A percentile compares a stretch with the other conserved stretches of the same genome.
Evolutionary conservation across 2,888 invertebrate genomes (phyloP).

Genomic region (Leucophenga maculata): DNA sequence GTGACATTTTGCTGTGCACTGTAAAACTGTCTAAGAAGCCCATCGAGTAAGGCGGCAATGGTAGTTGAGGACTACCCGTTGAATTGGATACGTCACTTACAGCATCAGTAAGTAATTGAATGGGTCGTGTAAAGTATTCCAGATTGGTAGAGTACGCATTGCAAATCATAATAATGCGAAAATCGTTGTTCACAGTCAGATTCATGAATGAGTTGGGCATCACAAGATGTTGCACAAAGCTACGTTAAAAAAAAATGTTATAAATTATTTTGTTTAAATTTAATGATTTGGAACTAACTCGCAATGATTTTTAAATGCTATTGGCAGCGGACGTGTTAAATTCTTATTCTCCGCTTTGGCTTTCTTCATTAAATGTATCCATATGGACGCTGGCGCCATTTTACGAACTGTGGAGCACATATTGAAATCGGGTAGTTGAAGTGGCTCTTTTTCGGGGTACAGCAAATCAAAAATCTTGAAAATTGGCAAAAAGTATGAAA

Average conservation of each 20-base stretch:
- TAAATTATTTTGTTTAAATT: background rate
- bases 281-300: conserved; percentile 75
- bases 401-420: conserved; percentile 79
- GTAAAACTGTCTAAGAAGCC: conserved; percentile 93
- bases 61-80: conserved; percentile 76
- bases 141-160: conserved; percentile 96
- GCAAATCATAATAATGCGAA: conserved; percentile 90
- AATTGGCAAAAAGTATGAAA: conserved; percentile 90
- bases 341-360: conserved; percentile 89
- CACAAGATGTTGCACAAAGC: conserved; percentile 88
- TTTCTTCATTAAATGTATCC: conserved; percentile 96
- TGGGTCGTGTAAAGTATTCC: conserved; percentile 91
- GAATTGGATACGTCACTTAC: conserved; percentile 81
- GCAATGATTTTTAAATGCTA: conserved; percentile 85
- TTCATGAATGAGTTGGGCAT: conserved; percentile 81
- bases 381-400: conserved; percentile 96
- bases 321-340: conserved; percentile 84
- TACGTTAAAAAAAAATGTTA: conserved; percentile 59
- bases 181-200: conserved; percentile 90
- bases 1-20: conserved; percentile 94
- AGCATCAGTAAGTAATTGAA: conserved; percentile 92
- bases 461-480: conserved; percentile 91
- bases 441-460: conserved; percentile 92
- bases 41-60: conserved; percentile 92
- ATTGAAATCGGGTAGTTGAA: conserved; percentile 90